Base-by-base conservation (phyloP, 2,888 invertebrate genomes). In the Monochamus alternatus region DNA sequence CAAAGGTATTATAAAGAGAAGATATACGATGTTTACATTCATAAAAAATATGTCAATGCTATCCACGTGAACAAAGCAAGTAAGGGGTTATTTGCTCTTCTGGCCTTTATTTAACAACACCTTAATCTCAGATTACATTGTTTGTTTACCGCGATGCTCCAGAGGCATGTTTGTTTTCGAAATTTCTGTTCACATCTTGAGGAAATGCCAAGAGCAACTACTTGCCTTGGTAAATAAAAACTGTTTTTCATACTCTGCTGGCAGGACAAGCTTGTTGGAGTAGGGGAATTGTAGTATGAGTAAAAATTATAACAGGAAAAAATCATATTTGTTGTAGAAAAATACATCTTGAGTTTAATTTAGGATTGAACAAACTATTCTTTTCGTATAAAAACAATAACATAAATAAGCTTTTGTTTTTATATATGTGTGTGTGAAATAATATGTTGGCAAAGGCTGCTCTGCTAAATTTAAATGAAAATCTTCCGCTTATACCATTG, bases 21-120 rank as follows among this genome's bases (percentile, higher is more conserved):
- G 3, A 44, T 64, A 64, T 64, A 43, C 14, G 43, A 44, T 64
- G 22, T 64, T 64, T 14, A 44, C 9, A 14, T 7, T 47, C 44
- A 9, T 31, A 65, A 47, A 22, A 65, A 51, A 51, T 65, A 12
- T 65, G 47, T 65, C 64, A 65, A 12, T 64, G 64, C 14, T 58
- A 58, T 5, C 47, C 14, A 2, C 3, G 31, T 44, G 47, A 51
- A 51, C 64, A 65, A 65, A 44, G 22, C 30, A 30, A 30, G 22
- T 5, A 30, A 52, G 12, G 10, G n/a, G 12, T 44, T 64, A 47
- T 44, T 64, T 64, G 14, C 44, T 64, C 22, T 64, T 44, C 3
- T 60, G 32, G 31, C 8, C 38, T 60, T 32, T 58, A 30, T 58
- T 58, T 58, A 22, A 58, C 9, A 60, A 12, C n/a, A 32, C 32